Base-by-base conservation (phyloP, 2,797 vertebrate species). In the Enteromius paludinosus region DNA sequence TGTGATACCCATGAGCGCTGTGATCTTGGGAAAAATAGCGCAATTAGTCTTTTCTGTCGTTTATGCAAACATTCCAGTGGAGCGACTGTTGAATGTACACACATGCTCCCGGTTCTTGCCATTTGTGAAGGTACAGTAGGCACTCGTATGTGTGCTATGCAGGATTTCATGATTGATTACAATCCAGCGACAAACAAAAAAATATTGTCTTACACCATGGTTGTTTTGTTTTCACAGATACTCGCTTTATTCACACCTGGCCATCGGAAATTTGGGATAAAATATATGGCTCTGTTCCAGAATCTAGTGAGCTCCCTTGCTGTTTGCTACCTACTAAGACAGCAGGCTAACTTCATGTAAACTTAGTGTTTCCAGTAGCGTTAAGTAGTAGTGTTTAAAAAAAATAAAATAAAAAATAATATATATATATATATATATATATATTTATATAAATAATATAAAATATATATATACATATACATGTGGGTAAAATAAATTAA, bases 11-110 rank as follows among this genome's bases (percentile, higher is more conserved):
- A 28, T 20, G 43, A 73, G 62, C 0, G 12, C 23, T 3, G 72
- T 23, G 35, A 45, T 64, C 56, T 78, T 30, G 56, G 47, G 76
- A 43, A 64, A 62, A 82, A 82, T 23, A 52, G 25, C 79, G 75
- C 74, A 64, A 59, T 78, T 73, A 72, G 84, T 52, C 75, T 69
- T 79, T 69, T 79, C 78, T 70, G 84, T 41, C 75, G 0, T 68
- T 70, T 70, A 47, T 59, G 78, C 65, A 79, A 59, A 79, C 70
- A 69, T 81, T 81, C 78, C 83, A 45, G 12, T 17, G 30, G 25
- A 54, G 68, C 23, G n/a, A n/a, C 15, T 38, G 38, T 20, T 75
- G 70, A 84, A 81, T 62, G 78, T 76, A 61, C 77, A 79, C 69
- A 62, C 18, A 66, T 3, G 35, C 33, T 20, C 20, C 3, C 1